Conservation (phyloP, 2,113 vertebrate genomes). For the Solenodon paradoxus region DNA sequence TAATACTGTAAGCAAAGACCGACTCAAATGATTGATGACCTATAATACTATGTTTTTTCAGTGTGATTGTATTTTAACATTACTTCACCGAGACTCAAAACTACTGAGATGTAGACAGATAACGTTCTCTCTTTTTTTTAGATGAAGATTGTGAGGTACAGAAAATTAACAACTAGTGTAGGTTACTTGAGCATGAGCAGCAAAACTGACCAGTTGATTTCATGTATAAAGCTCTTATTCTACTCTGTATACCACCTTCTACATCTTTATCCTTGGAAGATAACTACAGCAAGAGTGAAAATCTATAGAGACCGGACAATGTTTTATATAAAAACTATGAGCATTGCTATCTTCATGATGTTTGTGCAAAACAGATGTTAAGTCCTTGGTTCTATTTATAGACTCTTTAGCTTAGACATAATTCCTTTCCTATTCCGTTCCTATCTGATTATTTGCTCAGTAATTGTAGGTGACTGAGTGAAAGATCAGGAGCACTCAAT, state of each 20-base stretch:
- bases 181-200: not conserved
- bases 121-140: not conserved
- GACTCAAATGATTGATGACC: not conserved
- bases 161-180: not conserved
- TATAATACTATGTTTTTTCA: not conserved
- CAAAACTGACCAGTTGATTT: not conserved
- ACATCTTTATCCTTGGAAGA: not conserved
- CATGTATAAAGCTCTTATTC: not conserved
- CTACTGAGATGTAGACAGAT: not conserved
- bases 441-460: not conserved
- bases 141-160: not conserved
- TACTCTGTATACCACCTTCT: not conserved
- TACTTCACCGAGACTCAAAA: conserved; percentile 9
- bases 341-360: not conserved
- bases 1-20: not conserved
- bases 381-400: not conserved
- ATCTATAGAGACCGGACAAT: not conserved
- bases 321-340: not conserved
- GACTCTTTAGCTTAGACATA: not conserved
- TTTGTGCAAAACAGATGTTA: not conserved
- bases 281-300: not conserved
- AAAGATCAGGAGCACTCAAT: not conserved
- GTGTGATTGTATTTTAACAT: not conserved
- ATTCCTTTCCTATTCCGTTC: not conserved
- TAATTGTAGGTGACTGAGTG: not conserved